Percentiles rank a stretch among this genome's conserved stretches.
These are phyloP conservation scores for Heterotilapia buettikoferi DNA, from an alignment of 2,113 vertebrate genomes.

Conservation along the genomic window DNA sequence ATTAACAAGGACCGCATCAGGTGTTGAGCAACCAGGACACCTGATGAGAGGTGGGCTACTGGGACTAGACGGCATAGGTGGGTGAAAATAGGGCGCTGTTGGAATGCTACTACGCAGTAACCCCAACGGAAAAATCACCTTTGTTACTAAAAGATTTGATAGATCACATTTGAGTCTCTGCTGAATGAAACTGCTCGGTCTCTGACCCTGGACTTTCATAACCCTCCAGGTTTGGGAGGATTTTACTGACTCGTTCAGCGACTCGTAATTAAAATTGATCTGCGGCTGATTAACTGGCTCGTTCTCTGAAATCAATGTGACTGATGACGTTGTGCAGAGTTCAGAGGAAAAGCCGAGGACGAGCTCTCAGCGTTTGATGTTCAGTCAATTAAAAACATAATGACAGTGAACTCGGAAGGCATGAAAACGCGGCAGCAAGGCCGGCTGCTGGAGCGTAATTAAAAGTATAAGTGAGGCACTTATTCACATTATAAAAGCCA, in stretches of 20 bases:
- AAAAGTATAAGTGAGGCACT: neutral
- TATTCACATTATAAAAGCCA: neutral
- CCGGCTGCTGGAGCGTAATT: neutral
- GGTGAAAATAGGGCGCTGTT: no score
- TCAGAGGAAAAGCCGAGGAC: neutral
- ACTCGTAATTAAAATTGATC: constrained; percentile 48
- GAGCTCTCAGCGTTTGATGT: neutral
- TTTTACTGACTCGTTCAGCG: neutral
- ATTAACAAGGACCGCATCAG: no score
- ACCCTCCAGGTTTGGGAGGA: neutral
- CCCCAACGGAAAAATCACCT: neutral
- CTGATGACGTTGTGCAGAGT: neutral
- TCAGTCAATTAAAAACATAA: neutral
- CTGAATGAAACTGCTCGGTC: neutral
- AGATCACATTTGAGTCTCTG: neutral
- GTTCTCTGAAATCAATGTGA: constrained; percentile 2
- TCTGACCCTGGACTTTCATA: neutral
- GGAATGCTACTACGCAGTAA: no score
- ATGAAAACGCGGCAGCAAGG: neutral
- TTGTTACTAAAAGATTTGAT: neutral
- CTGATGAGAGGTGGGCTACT: no score
- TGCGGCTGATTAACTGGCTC: constrained; percentile 14
- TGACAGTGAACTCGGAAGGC: neutral
- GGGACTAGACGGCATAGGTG: no score
- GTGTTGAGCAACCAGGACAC: no score